phyloP scores from a whole-genome alignment of 1,140 invertebrate species.

The Temnothorax longispinosus region DNA sequence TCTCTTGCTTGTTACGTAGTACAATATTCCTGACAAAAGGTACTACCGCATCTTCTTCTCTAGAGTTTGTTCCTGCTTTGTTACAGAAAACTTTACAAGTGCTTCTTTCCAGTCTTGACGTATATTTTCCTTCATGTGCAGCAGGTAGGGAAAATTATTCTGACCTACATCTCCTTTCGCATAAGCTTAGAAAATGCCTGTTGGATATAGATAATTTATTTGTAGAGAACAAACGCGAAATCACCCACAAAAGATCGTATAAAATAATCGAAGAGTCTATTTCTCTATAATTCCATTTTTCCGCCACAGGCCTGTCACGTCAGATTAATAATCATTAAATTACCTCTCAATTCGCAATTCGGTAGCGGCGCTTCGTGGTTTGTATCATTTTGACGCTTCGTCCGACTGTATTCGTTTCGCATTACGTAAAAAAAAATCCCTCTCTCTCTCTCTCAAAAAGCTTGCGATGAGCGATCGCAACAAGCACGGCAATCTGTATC shows the following conservation, averaged over 20 bases:
- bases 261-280: background rate
- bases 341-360: background rate
- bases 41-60: conserved; percentile 24
- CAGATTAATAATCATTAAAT: background rate
- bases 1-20: background rate
- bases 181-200: background rate
- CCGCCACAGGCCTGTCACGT: too few relatives aligned
- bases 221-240: background rate
- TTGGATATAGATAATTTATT: conserved; percentile 22
- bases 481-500: conserved; percentile 52
- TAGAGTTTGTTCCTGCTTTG: conserved; percentile 38
- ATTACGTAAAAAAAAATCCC: conserved; percentile 35
- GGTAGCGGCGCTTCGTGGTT: background rate
- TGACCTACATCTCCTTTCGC: conserved; percentile 36
- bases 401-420: conserved; percentile 23
- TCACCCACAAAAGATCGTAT: background rate
- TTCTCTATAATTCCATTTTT: background rate
- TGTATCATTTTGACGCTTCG: background rate
- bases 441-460: conserved; percentile 28
- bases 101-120: conserved; percentile 11
- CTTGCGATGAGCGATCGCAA: conserved; percentile 46
- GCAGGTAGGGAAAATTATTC: conserved; percentile 42
- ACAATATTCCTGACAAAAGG: conserved; percentile 39
- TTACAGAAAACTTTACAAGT: conserved; percentile 48
- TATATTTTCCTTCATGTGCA: conserved; percentile 37